phyloP scores from a whole-genome alignment of 92 coral and sea anemone genomes.

The Hydrozoanthus gracilis region DNA sequence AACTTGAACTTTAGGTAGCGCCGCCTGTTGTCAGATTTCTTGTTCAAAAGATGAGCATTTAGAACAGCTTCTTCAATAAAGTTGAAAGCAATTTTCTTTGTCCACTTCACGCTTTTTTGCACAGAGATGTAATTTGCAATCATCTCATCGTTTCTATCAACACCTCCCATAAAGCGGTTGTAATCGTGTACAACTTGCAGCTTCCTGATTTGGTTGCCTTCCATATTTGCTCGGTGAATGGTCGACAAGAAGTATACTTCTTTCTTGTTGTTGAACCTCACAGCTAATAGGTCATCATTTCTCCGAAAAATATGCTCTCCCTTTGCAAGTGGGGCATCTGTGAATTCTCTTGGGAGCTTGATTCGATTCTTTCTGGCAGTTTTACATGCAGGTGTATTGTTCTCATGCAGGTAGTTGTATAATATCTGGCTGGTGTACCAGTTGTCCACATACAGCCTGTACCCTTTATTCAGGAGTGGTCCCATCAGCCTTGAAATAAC shows the following conservation, averaged over 20 bases:
- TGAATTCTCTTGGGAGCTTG: background rate
- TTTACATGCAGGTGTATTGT: background rate
- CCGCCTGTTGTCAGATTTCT: slow-evolving; percentile 12
- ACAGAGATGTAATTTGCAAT: slow-evolving; percentile 54
- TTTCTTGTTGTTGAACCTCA: slow-evolving; percentile 40
- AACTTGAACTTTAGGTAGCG: slow-evolving; percentile 40
- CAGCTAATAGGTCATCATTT: slow-evolving; percentile 30
- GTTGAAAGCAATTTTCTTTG: slow-evolving; percentile 56
- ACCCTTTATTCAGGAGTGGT: background rate
- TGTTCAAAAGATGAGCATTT: slow-evolving; percentile 45
- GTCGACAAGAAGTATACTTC: slow-evolving; percentile 47
- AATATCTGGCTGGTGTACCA: background rate
- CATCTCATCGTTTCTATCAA: slow-evolving; percentile 54
- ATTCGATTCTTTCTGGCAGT: background rate
- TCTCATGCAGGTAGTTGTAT: background rate
- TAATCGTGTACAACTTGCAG: slow-evolving; percentile 47
- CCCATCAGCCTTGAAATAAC: background rate
- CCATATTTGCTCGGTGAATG: slow-evolving; percentile 47
- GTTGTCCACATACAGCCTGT: background rate
- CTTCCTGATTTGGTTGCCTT: slow-evolving; percentile 56
- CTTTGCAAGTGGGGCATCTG: background rate
- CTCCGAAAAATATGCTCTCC: slow-evolving; percentile 25
- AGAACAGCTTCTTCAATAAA: slow-evolving; percentile 60
- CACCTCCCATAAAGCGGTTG: slow-evolving; percentile 56
- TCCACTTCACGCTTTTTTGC: slow-evolving; percentile 60